These are phyloP conservation scores for Polyommatus iphigenia DNA, from an alignment of 2,888 invertebrate genomes.

Conservation along the genomic window DNA sequence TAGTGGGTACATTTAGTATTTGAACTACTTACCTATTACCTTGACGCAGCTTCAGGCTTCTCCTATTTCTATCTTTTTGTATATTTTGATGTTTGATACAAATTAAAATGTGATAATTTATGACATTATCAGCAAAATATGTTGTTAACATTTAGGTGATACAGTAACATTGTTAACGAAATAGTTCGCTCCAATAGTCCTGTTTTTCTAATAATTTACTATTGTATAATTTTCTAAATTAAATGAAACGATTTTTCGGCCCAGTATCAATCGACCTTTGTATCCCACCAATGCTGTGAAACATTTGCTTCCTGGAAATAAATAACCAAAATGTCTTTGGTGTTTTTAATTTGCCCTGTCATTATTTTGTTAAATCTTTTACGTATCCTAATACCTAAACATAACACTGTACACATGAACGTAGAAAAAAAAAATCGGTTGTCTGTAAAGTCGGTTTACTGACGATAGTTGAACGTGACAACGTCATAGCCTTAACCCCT, in stretches of 20 bases:
- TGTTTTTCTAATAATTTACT: conserved; percentile 71
- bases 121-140: conserved; percentile 74
- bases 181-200: conserved; percentile 59
- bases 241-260: conserved; percentile 66
- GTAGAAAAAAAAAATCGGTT: no score
- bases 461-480: no score
- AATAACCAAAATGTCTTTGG: conserved; percentile 72
- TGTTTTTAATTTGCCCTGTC: conserved; percentile 41
- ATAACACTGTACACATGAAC: no score
- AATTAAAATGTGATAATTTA: conserved; percentile 79
- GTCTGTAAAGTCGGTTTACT: no score
- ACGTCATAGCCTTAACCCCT: no score
- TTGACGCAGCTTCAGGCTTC: conserved; percentile 57
- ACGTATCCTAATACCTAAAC: no score
- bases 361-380: no score
- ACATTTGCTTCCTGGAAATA: conserved; percentile 80
- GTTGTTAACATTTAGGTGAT: conserved; percentile 74
- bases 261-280: conserved; percentile 73
- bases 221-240: conserved; percentile 66
- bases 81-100: conserved; percentile 74
- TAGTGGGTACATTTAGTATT: not conserved
- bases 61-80: conserved; percentile 75
- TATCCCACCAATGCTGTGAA: conserved; percentile 81
- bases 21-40: not conserved
- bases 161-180: conserved; percentile 69